Evolutionary conservation across 2,113 vertebrate species (phyloP), one percentile per base, ranked within the genome.

Genomic region (human (Homo sapiens)): DNA sequence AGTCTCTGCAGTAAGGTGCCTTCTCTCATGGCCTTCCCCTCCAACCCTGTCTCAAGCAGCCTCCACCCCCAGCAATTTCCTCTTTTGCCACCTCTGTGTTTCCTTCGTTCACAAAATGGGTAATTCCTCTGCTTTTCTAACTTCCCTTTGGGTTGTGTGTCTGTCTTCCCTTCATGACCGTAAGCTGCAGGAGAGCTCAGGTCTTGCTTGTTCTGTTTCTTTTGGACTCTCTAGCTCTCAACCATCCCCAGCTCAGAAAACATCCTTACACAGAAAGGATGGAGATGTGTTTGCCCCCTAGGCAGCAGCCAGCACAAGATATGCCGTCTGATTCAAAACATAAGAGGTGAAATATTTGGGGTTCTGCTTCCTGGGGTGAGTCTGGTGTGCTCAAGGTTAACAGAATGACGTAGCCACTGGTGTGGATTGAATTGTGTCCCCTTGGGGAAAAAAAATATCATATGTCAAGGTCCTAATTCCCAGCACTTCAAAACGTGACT

Each of bases 131-230:
- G 1, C 32, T 9, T 43, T 43, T 38, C 61, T 40, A 35, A 17
- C n/a, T 35, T 32, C 45, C 8, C 55, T 61, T 22, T 35, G 45
- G 1, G 6, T 23, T 50, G 52, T 55, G 32, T 90, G 30, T 32
- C 43, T 55, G 14, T 20, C 79, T 40, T 45, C n/a, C 0, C 18
- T 5, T 0, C 2, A 14, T 45, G 25, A 64, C 20, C 3, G 0
- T 50, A 48, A 35, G 6, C 11, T 57, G 45, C 59, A 35, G 5
- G 18, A 75, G 43, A 35, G 3, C 27, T 64, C 16, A 5, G 35
- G 3, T 68, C n/a, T 13, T 73, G 52, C 12, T 40, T 59, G 4
- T 40, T 23, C 27, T 5, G 14, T 50, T 40, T 38, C 17, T 32
- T 38, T 11, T 40, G 25, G 50, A 32, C 50, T 48, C 70, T 38